Evolutionary conservation across 23 tunicate genomes (phyloP).

Genomic region (Phallusia fumigata): DNA sequence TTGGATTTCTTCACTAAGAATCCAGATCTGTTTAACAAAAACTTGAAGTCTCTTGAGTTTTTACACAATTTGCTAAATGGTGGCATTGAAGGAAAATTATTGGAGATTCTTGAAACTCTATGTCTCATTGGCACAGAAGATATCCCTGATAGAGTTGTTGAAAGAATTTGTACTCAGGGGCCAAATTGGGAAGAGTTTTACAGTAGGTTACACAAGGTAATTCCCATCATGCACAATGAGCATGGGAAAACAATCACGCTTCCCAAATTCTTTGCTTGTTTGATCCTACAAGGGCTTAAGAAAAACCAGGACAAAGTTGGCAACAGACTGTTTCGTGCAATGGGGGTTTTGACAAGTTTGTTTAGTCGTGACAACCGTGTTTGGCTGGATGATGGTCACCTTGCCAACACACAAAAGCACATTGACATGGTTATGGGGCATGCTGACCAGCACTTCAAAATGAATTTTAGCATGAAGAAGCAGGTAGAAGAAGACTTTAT

Average conservation of each 20-base stretch:
- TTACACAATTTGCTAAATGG: neutral
- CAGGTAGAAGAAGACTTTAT: constrained; percentile 21
- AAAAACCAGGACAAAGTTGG: neutral
- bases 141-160: neutral
- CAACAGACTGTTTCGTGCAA: neutral
- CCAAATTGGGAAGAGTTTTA: neutral
- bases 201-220: neutral
- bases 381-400: neutral
- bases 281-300: neutral
- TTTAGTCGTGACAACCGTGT: neutral
- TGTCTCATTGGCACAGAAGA: constrained; percentile 4
- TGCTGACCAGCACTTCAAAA: neutral
- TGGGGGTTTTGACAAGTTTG: neutral
- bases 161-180: neutral
- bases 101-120: neutral
- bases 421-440: neutral
- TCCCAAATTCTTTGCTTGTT: neutral
- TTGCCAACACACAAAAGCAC: neutral
- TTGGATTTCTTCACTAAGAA: neutral
- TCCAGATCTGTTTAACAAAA: neutral
- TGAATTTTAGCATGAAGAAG: neutral
- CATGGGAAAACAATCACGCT: neutral
- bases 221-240: neutral
- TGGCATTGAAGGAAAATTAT: neutral
- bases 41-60: neutral